phyloP scores from a whole-genome alignment of 2,797 vertebrate genomes.

The Pampus argenteus region DNA sequence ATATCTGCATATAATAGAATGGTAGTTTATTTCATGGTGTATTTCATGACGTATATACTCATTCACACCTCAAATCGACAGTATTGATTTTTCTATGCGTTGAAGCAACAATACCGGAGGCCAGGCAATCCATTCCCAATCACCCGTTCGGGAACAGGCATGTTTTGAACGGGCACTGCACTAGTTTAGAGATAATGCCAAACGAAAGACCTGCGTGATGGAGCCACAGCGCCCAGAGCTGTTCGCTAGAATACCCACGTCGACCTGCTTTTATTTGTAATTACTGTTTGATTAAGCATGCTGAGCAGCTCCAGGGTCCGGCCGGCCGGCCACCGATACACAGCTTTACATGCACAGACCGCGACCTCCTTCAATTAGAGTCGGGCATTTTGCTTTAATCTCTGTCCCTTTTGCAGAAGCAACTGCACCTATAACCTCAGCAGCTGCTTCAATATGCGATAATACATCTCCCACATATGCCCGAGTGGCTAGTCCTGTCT shows the following conservation, averaged over 20 bases:
- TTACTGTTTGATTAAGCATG: constrained; percentile 88
- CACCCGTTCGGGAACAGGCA: too few species aligned
- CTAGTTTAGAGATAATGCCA: constrained; percentile 67
- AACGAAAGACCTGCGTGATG: constrained; percentile 81
- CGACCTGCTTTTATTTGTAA: constrained; percentile 85
- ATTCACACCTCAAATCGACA: too few species aligned
- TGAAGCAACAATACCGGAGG: too few species aligned
- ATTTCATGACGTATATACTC: too few species aligned
- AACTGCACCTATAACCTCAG: constrained; percentile 39
- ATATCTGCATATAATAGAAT: too few species aligned
- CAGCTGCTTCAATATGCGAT: constrained; percentile 51
- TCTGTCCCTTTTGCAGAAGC: constrained; percentile 58
- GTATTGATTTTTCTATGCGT: too few species aligned
- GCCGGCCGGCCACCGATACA: constrained; percentile 80
- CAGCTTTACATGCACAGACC: constrained; percentile 83
- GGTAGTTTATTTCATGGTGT: too few species aligned
- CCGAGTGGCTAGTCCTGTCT: constrained; percentile 29
- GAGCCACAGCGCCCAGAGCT: constrained; percentile 62
- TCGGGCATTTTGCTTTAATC: constrained; percentile 53
- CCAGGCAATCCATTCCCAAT: too few species aligned
- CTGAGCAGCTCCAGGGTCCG: constrained; percentile 80
- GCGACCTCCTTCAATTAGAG: constrained; percentile 65
- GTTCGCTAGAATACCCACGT: constrained; percentile 72
- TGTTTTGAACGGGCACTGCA: too few species aligned
- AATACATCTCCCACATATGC: constrained; percentile 51